Percentiles rank a stretch among this genome's conserved stretches.
Conservation (phyloP, 2,888 invertebrate genomes). For the Ganaspis brasiliensis region DNA sequence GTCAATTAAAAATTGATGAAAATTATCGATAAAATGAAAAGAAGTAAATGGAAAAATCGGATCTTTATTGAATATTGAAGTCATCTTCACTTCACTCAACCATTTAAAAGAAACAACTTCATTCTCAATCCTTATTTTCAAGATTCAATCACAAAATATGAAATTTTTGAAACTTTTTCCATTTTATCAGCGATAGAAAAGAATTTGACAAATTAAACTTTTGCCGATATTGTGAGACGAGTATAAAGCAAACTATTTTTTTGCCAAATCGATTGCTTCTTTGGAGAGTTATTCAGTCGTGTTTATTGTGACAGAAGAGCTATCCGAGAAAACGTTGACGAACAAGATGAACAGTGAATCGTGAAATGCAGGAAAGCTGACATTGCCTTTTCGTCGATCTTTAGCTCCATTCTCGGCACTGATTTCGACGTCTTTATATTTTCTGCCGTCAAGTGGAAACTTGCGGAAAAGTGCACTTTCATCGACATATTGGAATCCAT, state of each 20-base stretch:
- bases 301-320: slow-evolving; percentile 5
- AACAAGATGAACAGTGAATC: slow-evolving; percentile 23
- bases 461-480: slow-evolving; percentile 31
- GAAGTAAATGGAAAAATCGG: no score
- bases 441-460: slow-evolving; percentile 17
- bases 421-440: slow-evolving; percentile 29
- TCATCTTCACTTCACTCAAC: no score
- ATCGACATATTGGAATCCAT: no score
- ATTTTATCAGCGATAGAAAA: not conserved
- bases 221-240: not conserved
- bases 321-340: slow-evolving; percentile 18
- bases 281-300: slow-evolving; percentile 3
- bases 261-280: slow-evolving; percentile 19
- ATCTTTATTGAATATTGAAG: no score
- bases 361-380: slow-evolving; percentile 32
- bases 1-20: no score
- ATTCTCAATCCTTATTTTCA: no score
- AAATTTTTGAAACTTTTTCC: not conserved
- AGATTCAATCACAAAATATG: no score
- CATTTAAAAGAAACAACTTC: no score
- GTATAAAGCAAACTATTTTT: slow-evolving; percentile 13
- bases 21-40: no score
- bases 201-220: not conserved
- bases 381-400: slow-evolving; percentile 26
- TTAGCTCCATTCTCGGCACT: slow-evolving; percentile 3